Evolutionary conservation across 2,797 vertebrate species (phyloP), one percentile per base, ranked within the genome.

Genomic region (Mormyrops boulengeri): DNA sequence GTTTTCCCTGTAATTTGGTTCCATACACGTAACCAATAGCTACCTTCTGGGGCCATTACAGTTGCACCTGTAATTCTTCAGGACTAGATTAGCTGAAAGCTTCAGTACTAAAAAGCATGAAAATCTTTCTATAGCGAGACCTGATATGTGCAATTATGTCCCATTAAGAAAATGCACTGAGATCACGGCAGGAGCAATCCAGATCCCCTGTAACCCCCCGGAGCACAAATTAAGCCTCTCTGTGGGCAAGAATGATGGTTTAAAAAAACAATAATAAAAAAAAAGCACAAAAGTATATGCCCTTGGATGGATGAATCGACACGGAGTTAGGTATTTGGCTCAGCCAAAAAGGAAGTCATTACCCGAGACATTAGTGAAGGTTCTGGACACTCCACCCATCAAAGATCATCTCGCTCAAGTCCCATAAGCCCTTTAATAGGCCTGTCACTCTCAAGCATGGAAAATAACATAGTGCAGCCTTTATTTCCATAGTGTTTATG

Each of bases 371-470:
- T 94, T 94, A 91, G 93, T 86, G 93, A 87, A 30, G 34, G 85
- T 30, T 38, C 14, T 90, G 84, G 93, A 95, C 94, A 91, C 93
- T 92, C 92, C 92, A 91, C 92, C 95, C 95, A 95, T 96, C 94
- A 94, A 91, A 94, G 93, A 94, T 93, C 93, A 96, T 95, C 82
- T 52, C 34, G 5, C 92, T 93, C 93, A 95, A 95, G 95, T 94
- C 92, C 93, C 90, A 90, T 89, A 92, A 92, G 85, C 90, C 94
- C 93, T 92, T 94, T 96, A 95, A 96, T 94, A 90, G 93, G 92
- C 91, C 94, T 95, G 94, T 94, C 95, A 95, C 91, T 94, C 92
- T 93, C 94, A 89, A 92, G 91, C 93, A 92, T 86, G 80, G 80
- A 91, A 92, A 94, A 95, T 92, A 94, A 95, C 92, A 87, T 93